phyloP scores from a whole-genome alignment of 2,113 vertebrate species.

The Eleginops maclovinus region DNA sequence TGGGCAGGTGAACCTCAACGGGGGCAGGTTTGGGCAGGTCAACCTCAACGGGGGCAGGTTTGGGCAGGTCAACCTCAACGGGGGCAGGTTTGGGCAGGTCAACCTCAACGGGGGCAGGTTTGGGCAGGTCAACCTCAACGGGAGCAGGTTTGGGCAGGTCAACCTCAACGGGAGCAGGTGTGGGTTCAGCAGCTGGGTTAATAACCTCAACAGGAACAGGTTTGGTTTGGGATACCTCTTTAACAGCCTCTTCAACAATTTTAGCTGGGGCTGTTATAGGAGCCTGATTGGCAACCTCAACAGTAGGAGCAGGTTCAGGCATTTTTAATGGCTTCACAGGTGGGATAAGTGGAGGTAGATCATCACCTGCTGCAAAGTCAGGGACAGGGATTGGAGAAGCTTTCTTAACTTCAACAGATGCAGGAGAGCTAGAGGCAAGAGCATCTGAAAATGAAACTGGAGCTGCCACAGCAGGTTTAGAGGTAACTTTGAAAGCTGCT shows the following conservation, averaged over 20 bases:
- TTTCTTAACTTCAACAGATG: conserved; percentile 57
- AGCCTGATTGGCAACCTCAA: conserved; percentile 51
- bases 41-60: neutral
- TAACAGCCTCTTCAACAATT: neutral
- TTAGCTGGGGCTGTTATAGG: neutral
- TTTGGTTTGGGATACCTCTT: neutral
- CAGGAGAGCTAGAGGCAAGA: conserved; percentile 68
- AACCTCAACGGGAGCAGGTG: neutral
- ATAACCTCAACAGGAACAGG: neutral
- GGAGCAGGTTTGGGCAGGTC: neutral
- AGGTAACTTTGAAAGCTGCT: conserved; percentile 75
- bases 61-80: neutral
- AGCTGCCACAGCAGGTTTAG: conserved; percentile 75
- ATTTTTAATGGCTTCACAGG: conserved; percentile 84
- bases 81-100: neutral
- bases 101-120: neutral
- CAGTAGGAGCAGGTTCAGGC: conserved; percentile 74
- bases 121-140: neutral
- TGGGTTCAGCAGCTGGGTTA: too few species aligned
- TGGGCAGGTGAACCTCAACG: neutral
- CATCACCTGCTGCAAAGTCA: conserved; percentile 74
- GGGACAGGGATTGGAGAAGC: conserved; percentile 61
- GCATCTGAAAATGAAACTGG: conserved; percentile 77
- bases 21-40: neutral
- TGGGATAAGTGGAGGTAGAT: conserved; percentile 94